phyloP scores from a whole-genome alignment of 37 sponge, comb jelly and placozoan species.

The Haliclona indistincta region DNA sequence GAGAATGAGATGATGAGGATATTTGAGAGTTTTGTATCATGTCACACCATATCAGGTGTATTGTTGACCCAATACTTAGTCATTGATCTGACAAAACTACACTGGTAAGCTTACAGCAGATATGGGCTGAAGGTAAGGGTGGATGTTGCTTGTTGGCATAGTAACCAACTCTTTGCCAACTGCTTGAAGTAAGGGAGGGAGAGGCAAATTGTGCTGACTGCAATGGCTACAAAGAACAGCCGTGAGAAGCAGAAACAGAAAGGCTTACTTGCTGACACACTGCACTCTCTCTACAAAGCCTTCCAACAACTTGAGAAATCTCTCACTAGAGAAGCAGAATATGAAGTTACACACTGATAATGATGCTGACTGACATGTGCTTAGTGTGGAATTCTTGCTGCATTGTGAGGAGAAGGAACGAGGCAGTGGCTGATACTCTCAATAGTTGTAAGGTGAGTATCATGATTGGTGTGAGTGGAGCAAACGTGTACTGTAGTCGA shows the following conservation, averaged over 20 bases:
- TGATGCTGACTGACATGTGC: conserved; percentile 12
- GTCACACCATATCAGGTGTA: background rate
- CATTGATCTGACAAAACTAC: background rate
- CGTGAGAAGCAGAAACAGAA: background rate
- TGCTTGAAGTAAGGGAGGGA: conserved; percentile 11
- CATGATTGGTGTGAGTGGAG: conserved; percentile 7
- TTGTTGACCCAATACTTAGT: background rate
- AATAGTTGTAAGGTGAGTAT: conserved; percentile 6
- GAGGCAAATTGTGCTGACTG: background rate
- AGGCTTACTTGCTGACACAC: conserved; percentile 1
- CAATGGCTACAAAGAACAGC: conserved; percentile 14
- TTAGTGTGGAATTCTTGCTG: conserved; percentile 41
- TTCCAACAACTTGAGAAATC: conserved; percentile 17
- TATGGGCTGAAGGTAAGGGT: conserved; percentile 36
- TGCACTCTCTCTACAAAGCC: background rate
- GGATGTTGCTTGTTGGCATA: conserved; percentile 26
- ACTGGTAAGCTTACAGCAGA: conserved; percentile 37
- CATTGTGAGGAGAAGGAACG: conserved; percentile 35
- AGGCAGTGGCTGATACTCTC: conserved; percentile 42
- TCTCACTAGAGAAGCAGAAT: background rate
- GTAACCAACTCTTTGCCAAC: conserved; percentile 16
- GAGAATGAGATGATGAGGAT: background rate
- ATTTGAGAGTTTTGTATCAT: too few species aligned
- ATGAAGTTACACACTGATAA: background rate
- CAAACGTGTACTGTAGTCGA: conserved; percentile 26